phyloP scores from a whole-genome alignment of 1,140 invertebrate species.

The Bombus sylvicola region DNA sequence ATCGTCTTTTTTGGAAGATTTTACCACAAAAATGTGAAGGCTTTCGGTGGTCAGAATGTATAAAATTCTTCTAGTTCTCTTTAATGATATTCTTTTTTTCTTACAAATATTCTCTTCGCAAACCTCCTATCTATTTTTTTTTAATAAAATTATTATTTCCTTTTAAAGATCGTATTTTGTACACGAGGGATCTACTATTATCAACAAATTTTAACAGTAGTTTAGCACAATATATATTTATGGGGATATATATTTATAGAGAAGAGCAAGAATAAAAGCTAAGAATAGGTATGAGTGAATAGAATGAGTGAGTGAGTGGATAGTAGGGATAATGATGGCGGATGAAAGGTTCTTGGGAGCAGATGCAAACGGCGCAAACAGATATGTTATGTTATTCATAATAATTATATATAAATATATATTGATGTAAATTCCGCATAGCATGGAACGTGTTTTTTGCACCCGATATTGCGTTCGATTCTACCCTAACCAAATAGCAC shows the following conservation, averaged over 20 bases:
- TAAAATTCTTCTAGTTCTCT: neutral
- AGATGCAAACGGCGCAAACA: neutral
- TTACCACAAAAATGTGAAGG: neutral
- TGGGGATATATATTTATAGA: no score
- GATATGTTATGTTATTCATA: no score
- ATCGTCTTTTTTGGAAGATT: neutral
- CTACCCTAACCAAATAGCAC: conserved; percentile 3
- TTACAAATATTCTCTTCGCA: neutral
- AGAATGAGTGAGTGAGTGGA: no score
- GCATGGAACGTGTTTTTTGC: conserved; percentile 24
- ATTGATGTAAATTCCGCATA: neutral
- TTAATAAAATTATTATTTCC: neutral
- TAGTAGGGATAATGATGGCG: neutral
- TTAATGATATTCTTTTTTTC: neutral
- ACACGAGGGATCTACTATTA: no score
- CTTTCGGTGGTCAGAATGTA: neutral
- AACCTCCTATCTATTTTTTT: neutral
- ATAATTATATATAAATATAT: no score
- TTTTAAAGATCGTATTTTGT: neutral
- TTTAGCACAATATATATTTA: no score
- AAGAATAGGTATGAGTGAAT: neutral
- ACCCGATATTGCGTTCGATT: neutral
- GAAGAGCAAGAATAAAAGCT: no score
- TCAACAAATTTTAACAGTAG: no score
- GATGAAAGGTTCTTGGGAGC: neutral